phyloP scores from a whole-genome alignment of 2,888 invertebrate species.

The Tenthredo mesomela region DNA sequence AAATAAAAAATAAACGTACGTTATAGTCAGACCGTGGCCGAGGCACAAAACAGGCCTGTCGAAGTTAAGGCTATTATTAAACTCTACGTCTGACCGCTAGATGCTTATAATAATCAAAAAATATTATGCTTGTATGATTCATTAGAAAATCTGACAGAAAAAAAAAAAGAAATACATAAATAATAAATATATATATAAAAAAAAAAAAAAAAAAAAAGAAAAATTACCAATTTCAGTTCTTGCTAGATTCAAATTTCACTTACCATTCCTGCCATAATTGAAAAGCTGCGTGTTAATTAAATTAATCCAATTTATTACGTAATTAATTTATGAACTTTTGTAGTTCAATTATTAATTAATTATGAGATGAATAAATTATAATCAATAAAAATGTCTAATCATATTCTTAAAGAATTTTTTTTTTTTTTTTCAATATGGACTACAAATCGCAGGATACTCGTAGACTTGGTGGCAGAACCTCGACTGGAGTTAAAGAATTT shows the following conservation, averaged over 20 bases:
- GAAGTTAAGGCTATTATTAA: slow-evolving; percentile 15
- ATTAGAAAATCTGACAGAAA: background rate
- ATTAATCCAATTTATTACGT: slow-evolving; percentile 7
- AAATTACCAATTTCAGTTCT: background rate
- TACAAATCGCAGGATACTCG: background rate
- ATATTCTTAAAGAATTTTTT: background rate
- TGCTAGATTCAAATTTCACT: background rate
- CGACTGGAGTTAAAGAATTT: slow-evolving; percentile 40
- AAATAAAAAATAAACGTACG: background rate
- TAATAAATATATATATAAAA: no score
- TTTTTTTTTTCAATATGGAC: background rate
- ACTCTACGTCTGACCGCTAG: background rate
- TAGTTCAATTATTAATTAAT: background rate
- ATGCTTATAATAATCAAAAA: background rate
- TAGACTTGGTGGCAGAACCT: background rate
- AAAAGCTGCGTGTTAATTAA: slow-evolving; percentile 10
- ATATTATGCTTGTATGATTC: slow-evolving; percentile 26
- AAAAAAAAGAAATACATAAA: no score
- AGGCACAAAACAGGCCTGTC: slow-evolving; percentile 31
- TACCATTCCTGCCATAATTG: slow-evolving; percentile 20
- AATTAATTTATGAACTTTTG: background rate
- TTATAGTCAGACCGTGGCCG: background rate
- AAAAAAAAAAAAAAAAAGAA: background rate
- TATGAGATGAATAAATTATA: background rate
- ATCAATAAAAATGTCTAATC: background rate